phyloP scores from a whole-genome alignment of 2,113 vertebrate genomes.

The Peromyscus leucopus region DNA sequence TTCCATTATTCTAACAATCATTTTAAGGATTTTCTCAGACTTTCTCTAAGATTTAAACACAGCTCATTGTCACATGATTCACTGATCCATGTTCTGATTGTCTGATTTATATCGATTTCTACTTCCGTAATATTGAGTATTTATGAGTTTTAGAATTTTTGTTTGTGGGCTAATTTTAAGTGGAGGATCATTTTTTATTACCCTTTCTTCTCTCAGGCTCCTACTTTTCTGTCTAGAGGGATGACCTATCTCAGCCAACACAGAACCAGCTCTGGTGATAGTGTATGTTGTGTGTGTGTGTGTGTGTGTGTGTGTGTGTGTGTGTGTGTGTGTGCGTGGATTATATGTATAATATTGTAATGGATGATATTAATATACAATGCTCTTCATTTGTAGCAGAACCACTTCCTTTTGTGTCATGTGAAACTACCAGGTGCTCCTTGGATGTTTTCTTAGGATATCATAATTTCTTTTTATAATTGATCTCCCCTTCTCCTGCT shows the following conservation, averaged over 20 bases:
- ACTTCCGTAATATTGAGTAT: background rate
- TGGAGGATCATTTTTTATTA: background rate
- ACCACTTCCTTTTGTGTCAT: background rate
- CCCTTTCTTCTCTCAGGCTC: background rate
- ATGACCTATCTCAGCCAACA: background rate
- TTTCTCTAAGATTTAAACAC: slow-evolving; percentile 37
- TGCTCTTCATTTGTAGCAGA: background rate
- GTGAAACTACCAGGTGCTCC: background rate
- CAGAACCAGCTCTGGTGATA: background rate
- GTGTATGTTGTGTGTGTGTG: background rate
- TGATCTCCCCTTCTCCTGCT: background rate
- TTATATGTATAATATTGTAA: too few relatives aligned
- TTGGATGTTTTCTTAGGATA: background rate
- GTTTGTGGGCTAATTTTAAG: background rate
- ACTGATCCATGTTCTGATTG: background rate
- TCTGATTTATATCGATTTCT: slow-evolving; percentile 40
- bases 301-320: too few relatives aligned
- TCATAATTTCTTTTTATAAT: slow-evolving; percentile 5
- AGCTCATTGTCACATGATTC: background rate
- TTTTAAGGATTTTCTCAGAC: slow-evolving; percentile 14
- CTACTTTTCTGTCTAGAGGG: background rate
- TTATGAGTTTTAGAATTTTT: slow-evolving; percentile 7
- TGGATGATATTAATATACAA: background rate
- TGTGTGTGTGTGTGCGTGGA: too few relatives aligned
- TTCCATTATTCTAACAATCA: slow-evolving; percentile 16